Evolutionary conservation across 2,113 vertebrate genomes (phyloP).

Genomic region (Rhea pennata): DNA sequence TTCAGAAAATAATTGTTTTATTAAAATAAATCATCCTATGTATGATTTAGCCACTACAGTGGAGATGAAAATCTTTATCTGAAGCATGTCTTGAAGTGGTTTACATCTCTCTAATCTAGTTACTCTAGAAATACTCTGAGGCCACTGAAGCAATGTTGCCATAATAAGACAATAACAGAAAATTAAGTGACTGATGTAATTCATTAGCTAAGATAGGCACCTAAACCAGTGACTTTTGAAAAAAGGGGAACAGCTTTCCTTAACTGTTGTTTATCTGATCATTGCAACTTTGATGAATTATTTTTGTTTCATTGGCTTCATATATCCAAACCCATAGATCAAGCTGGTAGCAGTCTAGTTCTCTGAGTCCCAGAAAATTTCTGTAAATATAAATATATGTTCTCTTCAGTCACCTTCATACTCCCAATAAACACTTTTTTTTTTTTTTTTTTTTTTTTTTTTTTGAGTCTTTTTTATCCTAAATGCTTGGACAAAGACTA

Average conservation of each 20-base stretch:
- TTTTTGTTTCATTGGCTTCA: background rate
- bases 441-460: too few species aligned
- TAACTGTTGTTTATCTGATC: background rate
- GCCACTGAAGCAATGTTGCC: background rate
- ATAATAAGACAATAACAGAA: background rate
- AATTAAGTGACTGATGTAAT: background rate
- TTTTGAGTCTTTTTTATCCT: background rate
- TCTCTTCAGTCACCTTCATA: background rate
- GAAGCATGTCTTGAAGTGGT: background rate
- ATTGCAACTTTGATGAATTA: background rate
- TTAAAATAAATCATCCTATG: background rate
- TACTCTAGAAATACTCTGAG: background rate
- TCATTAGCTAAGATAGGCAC: background rate
- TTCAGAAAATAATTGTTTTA: background rate
- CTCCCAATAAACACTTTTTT: background rate
- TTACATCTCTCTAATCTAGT: background rate
- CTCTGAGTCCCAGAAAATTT: background rate
- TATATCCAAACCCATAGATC: background rate
- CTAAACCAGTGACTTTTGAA: background rate
- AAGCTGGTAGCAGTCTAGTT: background rate
- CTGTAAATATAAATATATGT: background rate
- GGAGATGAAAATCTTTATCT: background rate
- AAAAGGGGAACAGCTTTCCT: background rate
- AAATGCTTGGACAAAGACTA: background rate
- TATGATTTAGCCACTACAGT: background rate